Base-by-base conservation (phyloP, 2,888 invertebrate genomes). In the Drosophila nr. perissopoda region DNA sequence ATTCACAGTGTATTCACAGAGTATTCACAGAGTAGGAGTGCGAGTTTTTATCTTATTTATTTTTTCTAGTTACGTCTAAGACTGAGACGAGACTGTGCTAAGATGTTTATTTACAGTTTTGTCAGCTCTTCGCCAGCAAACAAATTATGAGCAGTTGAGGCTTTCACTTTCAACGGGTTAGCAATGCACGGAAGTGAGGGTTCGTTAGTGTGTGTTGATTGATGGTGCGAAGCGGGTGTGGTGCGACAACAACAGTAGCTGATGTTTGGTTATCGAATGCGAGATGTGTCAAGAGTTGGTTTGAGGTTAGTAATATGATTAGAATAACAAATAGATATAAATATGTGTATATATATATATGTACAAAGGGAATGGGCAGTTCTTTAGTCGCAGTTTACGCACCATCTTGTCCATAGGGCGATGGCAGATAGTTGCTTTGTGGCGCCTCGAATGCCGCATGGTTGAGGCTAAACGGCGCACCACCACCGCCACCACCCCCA, bases 371-470 rank as follows among this genome's bases (percentile, higher is more conserved):
- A 33, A 2, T 4, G 54, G 54, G 7, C 18, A 16, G 29, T 25
- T 34, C 7, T 36, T 8, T 34, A 16, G 25, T n/a, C 8, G 33
- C 60, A 38, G 34, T 64, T 53, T 92, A 92, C 92, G 88, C 90
- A 92, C 93, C 92, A 76, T 92, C 92, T 82, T 91, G 91, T 81
- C 92, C 93, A 65, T 91, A 91, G 78, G 87, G 89, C 66, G 90
- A 85, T 69, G 92, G 92, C 78, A 92, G 78, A 76, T 93, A 92
- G 73, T 92, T 92, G 81, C 79, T 91, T 65, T 90, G 84, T 57
- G 91, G 91, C 75, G 91, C 92, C 75, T 93, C 93, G 65, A 93
- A 93, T 65, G 93, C 92, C 66, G 91, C 93, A 69, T 92, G 92
- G 25, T 90, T 91, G 16, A 85, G 68, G 69, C 89, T 90, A 71